Conservation (phyloP, 2,797 vertebrate species). For the Ceryle rudis region DNA sequence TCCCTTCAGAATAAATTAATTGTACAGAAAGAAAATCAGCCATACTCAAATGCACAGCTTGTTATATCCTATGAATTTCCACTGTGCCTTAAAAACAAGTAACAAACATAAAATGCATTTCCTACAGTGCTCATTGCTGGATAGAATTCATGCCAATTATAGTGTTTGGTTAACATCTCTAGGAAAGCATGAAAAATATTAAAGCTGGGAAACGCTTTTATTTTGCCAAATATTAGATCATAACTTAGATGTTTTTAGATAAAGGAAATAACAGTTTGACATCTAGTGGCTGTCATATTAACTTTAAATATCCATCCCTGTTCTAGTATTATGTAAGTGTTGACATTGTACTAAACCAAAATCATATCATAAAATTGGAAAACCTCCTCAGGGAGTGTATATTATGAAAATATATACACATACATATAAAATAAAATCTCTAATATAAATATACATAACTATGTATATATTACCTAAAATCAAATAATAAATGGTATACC, state of each 20-base stretch:
- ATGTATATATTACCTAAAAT: neutral
- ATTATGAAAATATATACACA: neutral
- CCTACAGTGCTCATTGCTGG: neutral
- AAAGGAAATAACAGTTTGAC: neutral
- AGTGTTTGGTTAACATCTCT: neutral
- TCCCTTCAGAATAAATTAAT: constrained; percentile 35
- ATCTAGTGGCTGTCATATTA: neutral
- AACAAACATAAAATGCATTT: constrained; percentile 23
- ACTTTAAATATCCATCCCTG: neutral
- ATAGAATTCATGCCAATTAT: constrained; percentile 23
- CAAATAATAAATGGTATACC: neutral
- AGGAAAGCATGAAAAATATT: neutral
- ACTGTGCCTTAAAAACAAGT: constrained; percentile 16
- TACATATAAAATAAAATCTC: neutral
- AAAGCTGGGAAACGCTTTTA: neutral
- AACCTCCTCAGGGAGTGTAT: neutral
- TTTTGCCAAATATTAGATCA: constrained; percentile 6
- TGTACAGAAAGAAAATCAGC: constrained; percentile 12
- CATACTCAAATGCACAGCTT: neutral
- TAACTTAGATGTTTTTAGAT: neutral
- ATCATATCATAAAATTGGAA: neutral
- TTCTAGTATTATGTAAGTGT: neutral
- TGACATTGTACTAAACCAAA: neutral
- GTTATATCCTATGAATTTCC: constrained; percentile 27
- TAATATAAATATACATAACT: neutral